Evolutionary conservation across 2,888 invertebrate species (phyloP).

Genomic region (Drosophila multiciliata): DNA sequence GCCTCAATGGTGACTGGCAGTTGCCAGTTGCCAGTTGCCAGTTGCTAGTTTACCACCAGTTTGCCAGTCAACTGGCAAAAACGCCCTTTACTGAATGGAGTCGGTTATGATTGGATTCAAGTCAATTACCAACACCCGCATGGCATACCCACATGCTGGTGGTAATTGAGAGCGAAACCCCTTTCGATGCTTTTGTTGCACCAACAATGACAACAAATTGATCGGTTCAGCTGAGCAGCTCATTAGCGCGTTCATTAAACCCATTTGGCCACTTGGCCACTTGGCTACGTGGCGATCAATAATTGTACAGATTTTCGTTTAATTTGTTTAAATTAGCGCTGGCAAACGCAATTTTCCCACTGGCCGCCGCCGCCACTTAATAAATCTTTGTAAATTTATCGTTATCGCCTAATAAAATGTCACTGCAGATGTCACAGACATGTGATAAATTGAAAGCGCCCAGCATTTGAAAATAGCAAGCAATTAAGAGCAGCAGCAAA

Average conservation of each 20-base stretch:
- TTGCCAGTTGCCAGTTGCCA: constrained; percentile 32
- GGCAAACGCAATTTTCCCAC: constrained; percentile 59
- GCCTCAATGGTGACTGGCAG: constrained; percentile 49
- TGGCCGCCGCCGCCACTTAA: constrained; percentile 60
- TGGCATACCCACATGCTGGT: constrained; percentile 56
- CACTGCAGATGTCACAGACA: constrained; percentile 67
- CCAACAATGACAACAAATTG: constrained; percentile 78
- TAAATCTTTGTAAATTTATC: constrained; percentile 81
- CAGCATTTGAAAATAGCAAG: constrained; percentile 78
- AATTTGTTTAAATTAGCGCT: constrained; percentile 77
- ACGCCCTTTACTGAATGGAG: constrained; percentile 47
- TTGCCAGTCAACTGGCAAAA: constrained; percentile 44
- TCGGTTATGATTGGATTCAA: constrained; percentile 62
- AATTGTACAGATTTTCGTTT: constrained; percentile 71
- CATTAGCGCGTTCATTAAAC: constrained; percentile 77
- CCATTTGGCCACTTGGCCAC: constrained; percentile 24
- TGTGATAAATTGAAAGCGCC: constrained; percentile 79
- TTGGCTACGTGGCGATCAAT: constrained; percentile 60
- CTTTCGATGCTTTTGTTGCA: constrained; percentile 56
- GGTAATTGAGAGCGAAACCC: constrained; percentile 24
- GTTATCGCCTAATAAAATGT: constrained; percentile 81
- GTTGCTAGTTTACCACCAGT: constrained; percentile 24
- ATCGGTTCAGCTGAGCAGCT: constrained; percentile 54
- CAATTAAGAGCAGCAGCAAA: constrained; percentile 71
- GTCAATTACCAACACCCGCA: constrained; percentile 70